Percentiles rank a stretch among this genome's conserved stretches.
Conservation (phyloP, 2,797 vertebrate genomes). For the Phylloscopus collybita region DNA sequence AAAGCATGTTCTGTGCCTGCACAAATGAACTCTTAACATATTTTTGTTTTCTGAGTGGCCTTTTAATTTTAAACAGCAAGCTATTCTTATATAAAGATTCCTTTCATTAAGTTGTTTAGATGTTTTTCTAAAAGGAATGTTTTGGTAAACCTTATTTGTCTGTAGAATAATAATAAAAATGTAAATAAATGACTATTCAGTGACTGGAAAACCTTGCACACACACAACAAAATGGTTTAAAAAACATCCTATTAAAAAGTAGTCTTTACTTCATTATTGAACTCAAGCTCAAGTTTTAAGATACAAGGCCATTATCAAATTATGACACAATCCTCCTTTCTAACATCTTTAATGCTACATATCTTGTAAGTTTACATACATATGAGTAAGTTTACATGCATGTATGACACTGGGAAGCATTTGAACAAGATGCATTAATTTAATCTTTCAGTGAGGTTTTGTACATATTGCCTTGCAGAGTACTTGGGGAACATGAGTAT, state of each 20-base stretch:
- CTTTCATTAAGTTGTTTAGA: not conserved
- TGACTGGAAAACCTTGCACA: slow-evolving; percentile 9
- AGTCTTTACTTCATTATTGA: slow-evolving; percentile 53
- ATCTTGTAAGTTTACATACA: slow-evolving; percentile 36
- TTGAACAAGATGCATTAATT: slow-evolving; percentile 42
- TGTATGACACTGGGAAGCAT: not conserved
- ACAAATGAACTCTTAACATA: not conserved
- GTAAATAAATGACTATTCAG: slow-evolving; percentile 14
- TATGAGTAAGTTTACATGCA: slow-evolving; percentile 11
- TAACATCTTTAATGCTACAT: slow-evolving; percentile 33
- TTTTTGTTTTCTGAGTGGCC: not conserved
- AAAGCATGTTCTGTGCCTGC: not conserved
- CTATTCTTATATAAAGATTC: not conserved
- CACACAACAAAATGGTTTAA: slow-evolving; percentile 25
- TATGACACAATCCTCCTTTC: not conserved
- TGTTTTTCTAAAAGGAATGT: not conserved
- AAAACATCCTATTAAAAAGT: slow-evolving; percentile 16
- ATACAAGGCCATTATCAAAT: slow-evolving; percentile 21
- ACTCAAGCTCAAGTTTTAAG: slow-evolving; percentile 35
- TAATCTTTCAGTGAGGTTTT: slow-evolving; percentile 35
- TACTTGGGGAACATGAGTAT: slow-evolving; percentile 51
- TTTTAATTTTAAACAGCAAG: not conserved
- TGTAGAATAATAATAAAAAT: slow-evolving; percentile 47
- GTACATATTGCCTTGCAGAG: slow-evolving; percentile 25
- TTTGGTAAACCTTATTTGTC: not conserved